These are phyloP conservation scores for Neomicropteryx cornuta DNA, from an alignment of 1,140 invertebrate genomes.

Conservation along the genomic window DNA sequence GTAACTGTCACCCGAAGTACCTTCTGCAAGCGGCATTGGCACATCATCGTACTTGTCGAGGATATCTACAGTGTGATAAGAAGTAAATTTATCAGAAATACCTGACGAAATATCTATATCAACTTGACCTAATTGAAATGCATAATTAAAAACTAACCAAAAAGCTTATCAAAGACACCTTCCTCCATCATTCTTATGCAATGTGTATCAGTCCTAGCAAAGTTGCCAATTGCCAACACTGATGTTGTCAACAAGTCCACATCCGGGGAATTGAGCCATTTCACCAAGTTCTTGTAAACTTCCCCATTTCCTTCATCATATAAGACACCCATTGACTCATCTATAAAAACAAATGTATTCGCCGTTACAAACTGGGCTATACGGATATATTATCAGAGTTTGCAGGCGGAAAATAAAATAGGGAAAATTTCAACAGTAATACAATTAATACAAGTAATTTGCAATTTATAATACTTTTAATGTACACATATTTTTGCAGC, in stretches of 20 bases:
- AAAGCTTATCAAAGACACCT: constrained; percentile 63
- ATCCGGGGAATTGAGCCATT: constrained; percentile 64
- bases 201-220: constrained; percentile 75
- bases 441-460: too few relatives aligned
- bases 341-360: constrained; percentile 41
- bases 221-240: constrained; percentile 78
- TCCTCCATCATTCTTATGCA: constrained; percentile 73
- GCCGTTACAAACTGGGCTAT: too few relatives aligned
- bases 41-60: not conserved
- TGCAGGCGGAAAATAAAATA: too few relatives aligned
- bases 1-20: constrained; percentile 37
- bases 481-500: too few relatives aligned
- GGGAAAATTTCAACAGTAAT: too few relatives aligned
- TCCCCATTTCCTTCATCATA: constrained; percentile 59
- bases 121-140: not conserved
- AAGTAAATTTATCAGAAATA: not conserved
- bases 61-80: not conserved
- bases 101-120: not conserved
- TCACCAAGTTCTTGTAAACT: constrained; percentile 58
- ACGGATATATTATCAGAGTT: too few relatives aligned
- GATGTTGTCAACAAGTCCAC: constrained; percentile 69
- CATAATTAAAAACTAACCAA: constrained; percentile 32
- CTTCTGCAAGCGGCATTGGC: constrained; percentile 42
- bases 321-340: constrained; percentile 75
- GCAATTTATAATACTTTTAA: too few relatives aligned